A percentile compares a stretch with the other conserved stretches of the same genome.
Evolutionary conservation across 2,113 vertebrate species (phyloP).

Genomic region (Heloderma charlesbogerti): DNA sequence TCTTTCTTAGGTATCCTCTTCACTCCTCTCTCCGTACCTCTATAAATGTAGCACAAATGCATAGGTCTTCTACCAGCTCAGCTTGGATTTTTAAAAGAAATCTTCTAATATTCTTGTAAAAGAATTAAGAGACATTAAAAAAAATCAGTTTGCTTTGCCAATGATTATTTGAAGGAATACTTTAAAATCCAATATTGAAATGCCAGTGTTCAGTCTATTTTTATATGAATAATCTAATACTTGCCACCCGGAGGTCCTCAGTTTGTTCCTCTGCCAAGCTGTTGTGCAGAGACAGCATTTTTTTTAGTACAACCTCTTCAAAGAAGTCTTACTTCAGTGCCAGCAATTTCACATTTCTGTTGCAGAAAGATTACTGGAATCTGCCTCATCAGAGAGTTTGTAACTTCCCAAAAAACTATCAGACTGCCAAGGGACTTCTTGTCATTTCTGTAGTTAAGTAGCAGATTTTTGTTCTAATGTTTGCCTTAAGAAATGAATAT

Average conservation of each 20-base stretch:
- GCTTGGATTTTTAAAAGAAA: slow-evolving; percentile 16
- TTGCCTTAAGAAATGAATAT: not conserved
- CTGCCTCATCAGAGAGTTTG: slow-evolving; percentile 58
- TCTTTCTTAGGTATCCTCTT: not conserved
- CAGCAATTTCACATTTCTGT: slow-evolving; percentile 74
- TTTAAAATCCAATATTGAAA: slow-evolving; percentile 71
- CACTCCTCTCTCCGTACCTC: not conserved
- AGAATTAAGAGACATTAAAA: slow-evolving; percentile 57
- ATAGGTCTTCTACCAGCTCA: slow-evolving; percentile 41
- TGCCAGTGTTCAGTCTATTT: slow-evolving; percentile 73
- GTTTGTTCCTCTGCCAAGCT: slow-evolving; percentile 74
- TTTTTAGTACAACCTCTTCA: slow-evolving; percentile 72
- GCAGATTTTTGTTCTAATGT: slow-evolving; percentile 40
- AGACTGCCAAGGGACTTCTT: slow-evolving; percentile 48
- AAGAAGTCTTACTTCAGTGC: slow-evolving; percentile 67
- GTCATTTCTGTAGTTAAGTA: slow-evolving; percentile 48
- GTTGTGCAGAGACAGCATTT: slow-evolving; percentile 72
- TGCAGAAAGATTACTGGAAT: slow-evolving; percentile 70
- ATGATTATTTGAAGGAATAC: slow-evolving; percentile 64
- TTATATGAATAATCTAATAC: slow-evolving; percentile 73
- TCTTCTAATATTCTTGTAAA: slow-evolving; percentile 58
- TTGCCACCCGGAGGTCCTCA: slow-evolving; percentile 72
- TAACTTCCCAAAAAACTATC: slow-evolving; percentile 34
- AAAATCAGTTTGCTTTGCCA: slow-evolving; percentile 70
- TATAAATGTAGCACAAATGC: slow-evolving; percentile 53